Conservation (phyloP, 2,797 vertebrate genomes). For the Siniperca obscura region DNA sequence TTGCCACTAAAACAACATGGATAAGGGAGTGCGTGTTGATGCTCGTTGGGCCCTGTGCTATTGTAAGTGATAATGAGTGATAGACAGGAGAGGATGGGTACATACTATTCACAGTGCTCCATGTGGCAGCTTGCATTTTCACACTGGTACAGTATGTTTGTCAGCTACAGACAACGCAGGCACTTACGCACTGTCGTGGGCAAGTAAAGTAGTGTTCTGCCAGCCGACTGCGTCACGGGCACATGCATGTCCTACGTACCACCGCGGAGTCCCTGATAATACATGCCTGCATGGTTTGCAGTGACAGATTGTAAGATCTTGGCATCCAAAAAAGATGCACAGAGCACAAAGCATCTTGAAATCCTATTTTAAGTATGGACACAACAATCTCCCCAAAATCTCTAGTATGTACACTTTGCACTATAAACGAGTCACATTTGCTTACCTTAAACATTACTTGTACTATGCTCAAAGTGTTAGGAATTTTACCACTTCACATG, state of each 20-base stretch:
- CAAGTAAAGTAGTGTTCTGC: conserved; percentile 74
- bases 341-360: conserved; percentile 12
- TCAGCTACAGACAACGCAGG: conserved; percentile 77
- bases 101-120: conserved; percentile 73
- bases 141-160: conserved; percentile 79
- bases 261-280: conserved; percentile 70
- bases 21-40: conserved; percentile 57
- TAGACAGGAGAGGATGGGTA: conserved; percentile 72
- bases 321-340: conserved; percentile 36
- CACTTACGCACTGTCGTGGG: conserved; percentile 82
- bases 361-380: conserved; percentile 8
- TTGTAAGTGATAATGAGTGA: conserved; percentile 74
- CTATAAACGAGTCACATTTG: not conserved
- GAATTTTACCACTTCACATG: not conserved
- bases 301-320: conserved; percentile 66
- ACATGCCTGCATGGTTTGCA: conserved; percentile 55
- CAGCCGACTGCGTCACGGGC: conserved; percentile 79
- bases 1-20: conserved; percentile 75
- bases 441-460: conserved; percentile 19
- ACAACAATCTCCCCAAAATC: not conserved
- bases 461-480: not conserved
- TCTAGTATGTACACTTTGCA: not conserved
- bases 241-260: conserved; percentile 75
- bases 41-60: conserved; percentile 48
- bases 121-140: conserved; percentile 77